Percentiles rank a stretch among this genome's conserved stretches.
phyloP scores from a whole-genome alignment of 1,140 invertebrate species.

The Drosophila pruinosa region DNA sequence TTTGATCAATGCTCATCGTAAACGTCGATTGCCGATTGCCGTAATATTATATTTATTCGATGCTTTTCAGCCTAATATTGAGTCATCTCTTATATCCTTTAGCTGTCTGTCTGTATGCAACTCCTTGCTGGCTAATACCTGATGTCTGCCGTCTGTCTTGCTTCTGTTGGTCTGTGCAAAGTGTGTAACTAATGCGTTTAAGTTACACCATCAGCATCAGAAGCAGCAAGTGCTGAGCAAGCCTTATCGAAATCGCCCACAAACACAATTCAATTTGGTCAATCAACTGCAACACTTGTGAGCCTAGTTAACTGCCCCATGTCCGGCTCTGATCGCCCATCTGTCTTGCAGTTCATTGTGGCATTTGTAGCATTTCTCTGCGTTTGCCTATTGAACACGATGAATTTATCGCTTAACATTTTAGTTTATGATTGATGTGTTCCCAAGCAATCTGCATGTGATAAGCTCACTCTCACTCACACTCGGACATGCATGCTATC shows the following conservation, averaged over 20 bases:
- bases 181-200: slow-evolving; percentile 16
- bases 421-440: slow-evolving; percentile 66
- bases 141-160: background rate
- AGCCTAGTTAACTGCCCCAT: slow-evolving; percentile 12
- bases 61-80: background rate
- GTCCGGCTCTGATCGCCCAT: background rate
- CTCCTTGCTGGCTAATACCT: background rate
- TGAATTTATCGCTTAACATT: slow-evolving; percentile 68
- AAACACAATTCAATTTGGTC: slow-evolving; percentile 66
- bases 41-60: background rate
- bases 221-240: background rate
- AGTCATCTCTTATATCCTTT: background rate
- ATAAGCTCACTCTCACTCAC: background rate
- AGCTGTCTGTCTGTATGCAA: background rate
- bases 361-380: slow-evolving; percentile 4
- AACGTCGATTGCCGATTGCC: too few species aligned
- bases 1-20: background rate
- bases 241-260: slow-evolving; percentile 1
- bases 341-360: background rate
- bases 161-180: background rate
- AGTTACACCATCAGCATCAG: background rate
- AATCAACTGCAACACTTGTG: slow-evolving; percentile 46
- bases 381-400: slow-evolving; percentile 61
- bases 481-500: background rate
- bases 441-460: slow-evolving; percentile 12